Percentiles rank a stretch among this genome's conserved stretches.
Evolutionary conservation across 1,140 invertebrate genomes (phyloP).

Genomic region (Drosophila nigrodunni): DNA sequence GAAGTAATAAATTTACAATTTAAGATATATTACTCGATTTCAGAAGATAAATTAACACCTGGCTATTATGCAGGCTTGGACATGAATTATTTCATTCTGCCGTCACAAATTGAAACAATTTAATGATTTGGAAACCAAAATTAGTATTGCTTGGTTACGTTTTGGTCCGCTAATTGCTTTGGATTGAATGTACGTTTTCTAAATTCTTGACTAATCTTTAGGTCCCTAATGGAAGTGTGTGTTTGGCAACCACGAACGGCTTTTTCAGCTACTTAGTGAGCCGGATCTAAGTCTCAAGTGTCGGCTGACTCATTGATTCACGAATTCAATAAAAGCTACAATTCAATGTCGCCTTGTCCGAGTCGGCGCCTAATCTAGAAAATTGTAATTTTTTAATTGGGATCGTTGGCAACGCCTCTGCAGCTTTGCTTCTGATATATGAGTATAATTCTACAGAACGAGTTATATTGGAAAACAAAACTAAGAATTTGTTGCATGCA

Average conservation of each 20-base stretch:
- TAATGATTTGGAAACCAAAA: constrained; percentile 21
- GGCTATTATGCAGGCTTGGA: constrained; percentile 38
- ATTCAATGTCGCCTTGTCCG: constrained; percentile 45
- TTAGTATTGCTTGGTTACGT: constrained; percentile 38
- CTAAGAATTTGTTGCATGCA: constrained; percentile 41
- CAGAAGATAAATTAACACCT: constrained; percentile 46
- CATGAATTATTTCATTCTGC: constrained; percentile 43
- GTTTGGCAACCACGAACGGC: background rate
- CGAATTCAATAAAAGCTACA: constrained; percentile 16
- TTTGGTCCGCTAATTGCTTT: constrained; percentile 39
- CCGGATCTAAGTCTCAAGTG: constrained; percentile 45
- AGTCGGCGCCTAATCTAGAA: constrained; percentile 53
- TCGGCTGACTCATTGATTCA: constrained; percentile 27
- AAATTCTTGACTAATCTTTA: constrained; percentile 29
- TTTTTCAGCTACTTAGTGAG: constrained; percentile 30
- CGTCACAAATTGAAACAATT: constrained; percentile 20
- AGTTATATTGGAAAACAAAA: background rate
- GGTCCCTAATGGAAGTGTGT: constrained; percentile 46
- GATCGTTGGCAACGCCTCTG: constrained; percentile 47
- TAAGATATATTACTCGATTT: constrained; percentile 37
- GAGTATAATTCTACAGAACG: background rate
- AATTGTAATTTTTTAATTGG: constrained; percentile 55
- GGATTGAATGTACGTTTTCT: constrained; percentile 25
- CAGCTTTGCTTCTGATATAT: background rate
- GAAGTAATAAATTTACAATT: constrained; percentile 38